These are phyloP conservation scores for Bolinopsis microptera DNA, from an alignment of 37 sponge, comb jelly and placozoan genomes.

Conservation along the genomic window DNA sequence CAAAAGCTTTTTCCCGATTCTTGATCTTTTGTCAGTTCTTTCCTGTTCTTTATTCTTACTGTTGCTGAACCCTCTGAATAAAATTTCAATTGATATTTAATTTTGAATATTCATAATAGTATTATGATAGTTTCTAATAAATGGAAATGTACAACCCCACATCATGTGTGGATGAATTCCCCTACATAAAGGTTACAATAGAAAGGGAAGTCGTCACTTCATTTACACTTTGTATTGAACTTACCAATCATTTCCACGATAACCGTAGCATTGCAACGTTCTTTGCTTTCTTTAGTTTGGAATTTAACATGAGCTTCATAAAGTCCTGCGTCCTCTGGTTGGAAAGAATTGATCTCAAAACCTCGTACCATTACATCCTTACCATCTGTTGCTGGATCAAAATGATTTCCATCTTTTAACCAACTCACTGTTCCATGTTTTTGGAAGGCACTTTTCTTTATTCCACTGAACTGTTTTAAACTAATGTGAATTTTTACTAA, in stretches of 20 bases:
- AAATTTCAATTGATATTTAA: too few relatives aligned
- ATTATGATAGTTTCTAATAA: too few relatives aligned
- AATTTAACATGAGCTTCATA: background rate
- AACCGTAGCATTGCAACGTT: background rate
- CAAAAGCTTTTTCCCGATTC: background rate
- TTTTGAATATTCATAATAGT: too few relatives aligned
- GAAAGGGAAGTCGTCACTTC: too few relatives aligned
- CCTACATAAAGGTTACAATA: too few relatives aligned
- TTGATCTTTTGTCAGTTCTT: background rate
- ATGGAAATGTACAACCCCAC: too few relatives aligned
- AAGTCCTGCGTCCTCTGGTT: background rate
- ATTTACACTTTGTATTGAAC: too few relatives aligned
- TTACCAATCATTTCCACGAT: background rate
- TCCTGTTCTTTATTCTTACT: background rate
- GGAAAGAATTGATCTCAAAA: background rate
- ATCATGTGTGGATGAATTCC: too few relatives aligned
- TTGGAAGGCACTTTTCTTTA: background rate
- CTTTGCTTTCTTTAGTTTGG: background rate
- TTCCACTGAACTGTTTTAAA: background rate
- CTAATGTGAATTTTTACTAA: too few relatives aligned
- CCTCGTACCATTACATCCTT: background rate
- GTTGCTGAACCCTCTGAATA: background rate
- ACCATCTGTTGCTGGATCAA: background rate
- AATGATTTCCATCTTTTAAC: background rate
- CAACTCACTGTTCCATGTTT: background rate